Evolutionary conservation across 2,113 vertebrate species (phyloP), one percentile per base, ranked within the genome.

Genomic region (Chamaetylas fuelleborni): DNA sequence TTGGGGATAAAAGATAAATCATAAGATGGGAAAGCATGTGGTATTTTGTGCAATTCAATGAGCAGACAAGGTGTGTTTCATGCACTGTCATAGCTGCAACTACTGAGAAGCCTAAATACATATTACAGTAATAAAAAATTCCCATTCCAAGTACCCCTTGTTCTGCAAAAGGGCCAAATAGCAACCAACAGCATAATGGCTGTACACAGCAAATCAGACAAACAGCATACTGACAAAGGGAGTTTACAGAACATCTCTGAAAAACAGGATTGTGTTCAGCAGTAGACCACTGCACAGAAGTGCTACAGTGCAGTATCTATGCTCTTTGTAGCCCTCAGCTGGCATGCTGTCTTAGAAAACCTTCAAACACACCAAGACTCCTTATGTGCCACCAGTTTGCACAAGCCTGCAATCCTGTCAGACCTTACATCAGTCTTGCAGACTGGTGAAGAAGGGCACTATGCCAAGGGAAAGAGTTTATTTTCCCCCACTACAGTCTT

Each of bases 191-290:
- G 81, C 12, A 25, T 24, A 86, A 92, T 0, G 2, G 42, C 69
- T 45, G 31, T 40, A 81, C 53, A 31, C 28, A 86, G 86, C 61
- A 70, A 86, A 79, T 40, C 18, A 86, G 58, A 88, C 25, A 93
- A 83, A 66, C 36, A 50, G 78, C 66, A 50, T 28, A 57, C 57
- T 92, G 69, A 97, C n/a, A 95, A 91, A 89, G 45, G 57, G 84
- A 95, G 31, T 79, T 89, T 57, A 85, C 66, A 69, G 86, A 14
- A 64, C 29, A 33, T 69, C 8, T 69, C 40, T 92, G 84, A 91
- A 89, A 90, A 65, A 36, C 53, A 85, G 73, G 57, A 80, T 20
- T 92, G 77, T 90, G 15, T 77, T 87, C 78, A 87, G 57, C 60
- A 57, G 61, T 36, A 74, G 34, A 56, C 11, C 54, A 47, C 66